Base-by-base conservation (phyloP, 1,140 invertebrate species). In the Calephelis nemesis region DNA sequence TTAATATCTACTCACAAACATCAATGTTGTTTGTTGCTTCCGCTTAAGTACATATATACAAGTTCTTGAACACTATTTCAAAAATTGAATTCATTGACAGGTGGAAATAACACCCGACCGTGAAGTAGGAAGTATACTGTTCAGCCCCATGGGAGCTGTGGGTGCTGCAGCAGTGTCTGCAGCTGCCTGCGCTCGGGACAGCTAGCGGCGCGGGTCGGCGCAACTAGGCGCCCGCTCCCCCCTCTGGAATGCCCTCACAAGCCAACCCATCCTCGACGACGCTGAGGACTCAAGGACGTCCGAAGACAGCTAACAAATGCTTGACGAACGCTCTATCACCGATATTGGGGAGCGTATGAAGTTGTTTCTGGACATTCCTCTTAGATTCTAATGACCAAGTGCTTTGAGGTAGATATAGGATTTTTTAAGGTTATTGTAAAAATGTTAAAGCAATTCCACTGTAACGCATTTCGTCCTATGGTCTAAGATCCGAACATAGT, bases 211-310 rank as follows among this genome's bases (percentile, higher is more conserved):
- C 39, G 88, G 83, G 81, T 89, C 88, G 71, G 88, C 82, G 74
- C 79, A 81, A 76, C 82, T 92, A 63, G 92, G 93, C 76, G 92
- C 92, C 66, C 94, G 94, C 69, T 93, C 93, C 54, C 94, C 94
- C 48, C 85, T 95, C 52, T 95, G 94, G 94, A 94, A 93, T 45
- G 93, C 94, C 63, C 90, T 95, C 70, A 95, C 94, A 19, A 93
- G 94, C 81, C 94, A 93, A 67, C 94, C 93, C 54, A 85, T 92
- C 2, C 86, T 94, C 67, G 90, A 92, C 5, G 87, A 86, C 64
- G 78, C 77, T 12, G 76, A 79, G 9, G 85, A 85, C 58, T 79
- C 85, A 48, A 87, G 91, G 0, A 87, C 88, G 4, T 85, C 47
- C 5, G 81, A 71, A 48, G 85, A 92, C 67, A 93, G 93, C 89